These are phyloP conservation scores for Marmota monax DNA, from an alignment of 2,113 vertebrate species.

Conservation along the genomic window DNA sequence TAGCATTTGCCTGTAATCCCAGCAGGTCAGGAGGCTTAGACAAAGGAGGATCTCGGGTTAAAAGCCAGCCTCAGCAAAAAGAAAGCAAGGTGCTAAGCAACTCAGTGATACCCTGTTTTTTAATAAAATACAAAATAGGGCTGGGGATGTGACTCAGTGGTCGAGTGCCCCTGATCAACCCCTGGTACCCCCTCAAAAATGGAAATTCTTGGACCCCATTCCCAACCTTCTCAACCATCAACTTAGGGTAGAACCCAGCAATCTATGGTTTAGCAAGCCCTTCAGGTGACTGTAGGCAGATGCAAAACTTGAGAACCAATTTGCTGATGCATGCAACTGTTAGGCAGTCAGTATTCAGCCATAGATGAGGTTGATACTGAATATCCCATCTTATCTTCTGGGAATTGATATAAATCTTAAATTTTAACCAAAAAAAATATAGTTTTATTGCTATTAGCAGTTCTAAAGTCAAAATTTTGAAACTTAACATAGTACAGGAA, in stretches of 20 bases:
- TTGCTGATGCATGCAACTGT: background rate
- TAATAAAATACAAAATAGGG: too few species aligned
- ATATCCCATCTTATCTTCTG: background rate
- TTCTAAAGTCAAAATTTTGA: conserved; percentile 31
- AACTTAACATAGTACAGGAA: background rate
- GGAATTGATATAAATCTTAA: conserved; percentile 23
- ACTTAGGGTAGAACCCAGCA: background rate
- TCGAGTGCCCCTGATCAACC: too few species aligned
- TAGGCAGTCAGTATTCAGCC: background rate
- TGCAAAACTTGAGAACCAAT: background rate
- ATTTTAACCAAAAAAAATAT: conserved; percentile 5
- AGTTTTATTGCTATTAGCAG: background rate
- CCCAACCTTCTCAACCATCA: background rate
- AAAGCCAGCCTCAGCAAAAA: too few species aligned
- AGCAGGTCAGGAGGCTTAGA: too few species aligned
- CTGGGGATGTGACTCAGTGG: too few species aligned
- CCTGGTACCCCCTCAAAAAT: background rate
- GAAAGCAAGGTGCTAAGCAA: too few species aligned
- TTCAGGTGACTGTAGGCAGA: background rate
- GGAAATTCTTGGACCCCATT: background rate
- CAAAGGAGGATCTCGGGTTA: too few species aligned
- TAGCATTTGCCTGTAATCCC: too few species aligned
- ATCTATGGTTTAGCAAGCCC: background rate
- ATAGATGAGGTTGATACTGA: background rate
- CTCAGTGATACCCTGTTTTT: too few species aligned